Conservation (phyloP, 2,113 vertebrate genomes). For the Chamaetylas fuelleborni region DNA sequence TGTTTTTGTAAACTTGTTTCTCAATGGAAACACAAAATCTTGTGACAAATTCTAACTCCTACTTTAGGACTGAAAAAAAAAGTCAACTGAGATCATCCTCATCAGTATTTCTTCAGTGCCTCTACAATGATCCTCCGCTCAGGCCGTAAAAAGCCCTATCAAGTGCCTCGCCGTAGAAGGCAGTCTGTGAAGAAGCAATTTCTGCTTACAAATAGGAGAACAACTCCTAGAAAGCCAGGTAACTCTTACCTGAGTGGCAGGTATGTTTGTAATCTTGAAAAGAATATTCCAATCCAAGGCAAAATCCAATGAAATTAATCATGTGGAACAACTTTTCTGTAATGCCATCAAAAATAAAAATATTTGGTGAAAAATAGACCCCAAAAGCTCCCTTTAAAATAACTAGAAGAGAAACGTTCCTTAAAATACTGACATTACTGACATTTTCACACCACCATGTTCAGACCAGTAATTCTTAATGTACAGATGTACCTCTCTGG, state of each 20-base stretch:
- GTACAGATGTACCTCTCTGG: not conserved
- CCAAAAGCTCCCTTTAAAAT: not conserved
- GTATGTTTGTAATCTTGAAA: not conserved
- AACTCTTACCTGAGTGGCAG: not conserved
- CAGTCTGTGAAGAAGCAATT: accelerated
- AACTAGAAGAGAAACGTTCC: not conserved
- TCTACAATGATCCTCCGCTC: constrained; percentile 15
- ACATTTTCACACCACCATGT: not conserved
- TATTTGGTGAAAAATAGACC: not conserved
- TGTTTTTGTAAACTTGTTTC: not conserved
- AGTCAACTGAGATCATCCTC: not conserved
- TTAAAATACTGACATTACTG: not conserved
- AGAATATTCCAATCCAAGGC: not conserved
- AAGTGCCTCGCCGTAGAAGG: accelerated
- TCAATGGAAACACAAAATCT: not conserved
- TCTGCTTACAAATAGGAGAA: accelerated
- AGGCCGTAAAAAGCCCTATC: not conserved
- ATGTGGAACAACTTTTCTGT: not conserved
- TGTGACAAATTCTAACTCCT: not conserved
- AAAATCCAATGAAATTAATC: not conserved
- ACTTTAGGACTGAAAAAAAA: not conserved
- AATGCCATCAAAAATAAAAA: not conserved
- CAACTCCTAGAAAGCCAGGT: not conserved
- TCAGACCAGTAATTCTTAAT: not conserved
- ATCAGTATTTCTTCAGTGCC: not conserved